These are phyloP conservation scores for Candoia aspera DNA, from an alignment of 2,113 vertebrate genomes.

Conservation along the genomic window DNA sequence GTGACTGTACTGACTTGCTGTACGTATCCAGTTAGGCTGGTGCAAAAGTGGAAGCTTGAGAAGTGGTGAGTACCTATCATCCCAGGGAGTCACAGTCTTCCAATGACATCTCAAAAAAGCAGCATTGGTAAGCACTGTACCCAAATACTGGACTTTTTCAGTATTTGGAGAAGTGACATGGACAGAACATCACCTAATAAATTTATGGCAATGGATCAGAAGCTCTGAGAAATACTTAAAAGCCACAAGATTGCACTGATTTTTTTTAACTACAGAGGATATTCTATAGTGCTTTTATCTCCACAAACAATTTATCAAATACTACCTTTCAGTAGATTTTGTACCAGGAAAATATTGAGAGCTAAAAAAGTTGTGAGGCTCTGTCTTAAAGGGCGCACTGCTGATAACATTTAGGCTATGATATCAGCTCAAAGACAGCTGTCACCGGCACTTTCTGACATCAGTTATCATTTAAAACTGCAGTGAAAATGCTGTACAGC, in stretches of 20 bases:
- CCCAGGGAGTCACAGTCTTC: no score
- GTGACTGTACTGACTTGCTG: no score
- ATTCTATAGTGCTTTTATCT: not conserved
- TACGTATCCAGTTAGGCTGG: no score
- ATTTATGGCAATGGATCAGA: no score
- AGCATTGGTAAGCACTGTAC: no score
- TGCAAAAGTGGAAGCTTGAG: no score
- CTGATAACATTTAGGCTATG: not conserved
- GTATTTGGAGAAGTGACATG: not conserved
- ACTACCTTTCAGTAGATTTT: not conserved
- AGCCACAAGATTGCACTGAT: no score
- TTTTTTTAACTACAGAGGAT: no score
- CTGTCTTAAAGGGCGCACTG: not conserved
- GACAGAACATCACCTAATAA: not conserved
- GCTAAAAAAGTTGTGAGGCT: not conserved
- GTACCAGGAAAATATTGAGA: not conserved
- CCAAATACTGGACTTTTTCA: not conserved
- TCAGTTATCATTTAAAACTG: not conserved
- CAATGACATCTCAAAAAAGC: no score
- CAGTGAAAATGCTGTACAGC: slow-evolving; percentile 24
- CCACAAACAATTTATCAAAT: not conserved
- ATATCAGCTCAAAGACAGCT: slow-evolving; percentile 31
- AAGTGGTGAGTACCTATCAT: no score
- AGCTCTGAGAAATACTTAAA: no score
- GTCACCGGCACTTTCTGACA: slow-evolving; percentile 15